These are phyloP conservation scores for Buathra laborator DNA, from an alignment of 2,888 invertebrate genomes.

Conservation along the genomic window DNA sequence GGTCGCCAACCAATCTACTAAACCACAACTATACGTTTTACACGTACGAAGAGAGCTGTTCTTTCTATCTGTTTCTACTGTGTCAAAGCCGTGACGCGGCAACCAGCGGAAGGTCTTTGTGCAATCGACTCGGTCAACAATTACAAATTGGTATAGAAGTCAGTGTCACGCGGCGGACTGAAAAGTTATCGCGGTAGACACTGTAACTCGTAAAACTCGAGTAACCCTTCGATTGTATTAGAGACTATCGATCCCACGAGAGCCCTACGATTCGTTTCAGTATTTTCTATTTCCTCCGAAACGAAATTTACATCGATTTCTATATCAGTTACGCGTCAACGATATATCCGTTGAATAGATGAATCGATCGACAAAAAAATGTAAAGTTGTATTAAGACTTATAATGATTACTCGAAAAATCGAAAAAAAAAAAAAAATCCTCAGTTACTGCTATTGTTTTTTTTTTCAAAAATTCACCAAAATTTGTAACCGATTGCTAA, in stretches of 20 bases:
- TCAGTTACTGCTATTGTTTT: too few relatives aligned
- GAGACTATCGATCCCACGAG: background rate
- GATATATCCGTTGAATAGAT: too few relatives aligned
- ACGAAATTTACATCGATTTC: background rate
- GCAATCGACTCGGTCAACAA: constrained; percentile 23
- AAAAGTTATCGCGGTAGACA: background rate
- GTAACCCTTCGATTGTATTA: background rate
- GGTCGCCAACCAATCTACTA: constrained; percentile 12
- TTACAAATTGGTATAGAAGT: background rate
- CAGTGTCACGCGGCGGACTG: background rate
- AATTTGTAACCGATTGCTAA: too few relatives aligned
- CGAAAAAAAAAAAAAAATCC: too few relatives aligned
- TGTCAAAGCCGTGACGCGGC: background rate
- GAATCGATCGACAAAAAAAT: too few relatives aligned
- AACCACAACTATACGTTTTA: background rate
- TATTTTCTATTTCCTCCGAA: background rate
- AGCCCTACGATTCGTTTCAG: background rate
- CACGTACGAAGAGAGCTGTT: background rate
- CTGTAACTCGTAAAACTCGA: background rate
- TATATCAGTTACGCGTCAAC: background rate
- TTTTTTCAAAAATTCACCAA: too few relatives aligned
- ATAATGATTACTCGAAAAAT: too few relatives aligned
- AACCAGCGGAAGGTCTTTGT: background rate
- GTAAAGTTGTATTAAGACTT: too few relatives aligned
- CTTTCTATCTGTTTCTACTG: constrained; percentile 13